These are phyloP conservation scores for Drosophila obscura DNA, from an alignment of 1,140 invertebrate species.

Conservation along the genomic window DNA sequence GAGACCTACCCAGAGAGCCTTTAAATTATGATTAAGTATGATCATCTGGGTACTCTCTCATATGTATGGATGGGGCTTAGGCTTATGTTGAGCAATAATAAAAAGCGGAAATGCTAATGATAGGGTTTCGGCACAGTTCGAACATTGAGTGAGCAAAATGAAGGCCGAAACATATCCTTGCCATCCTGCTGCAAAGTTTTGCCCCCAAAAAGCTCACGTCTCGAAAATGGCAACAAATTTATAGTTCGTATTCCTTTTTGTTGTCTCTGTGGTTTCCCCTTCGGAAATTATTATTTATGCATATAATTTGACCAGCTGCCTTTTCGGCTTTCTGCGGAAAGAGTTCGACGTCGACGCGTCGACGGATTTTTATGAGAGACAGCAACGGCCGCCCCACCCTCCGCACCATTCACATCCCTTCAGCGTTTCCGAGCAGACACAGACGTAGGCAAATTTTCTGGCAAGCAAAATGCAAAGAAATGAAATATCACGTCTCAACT, in stretches of 20 bases:
- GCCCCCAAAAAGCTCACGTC: slow-evolving; percentile 51
- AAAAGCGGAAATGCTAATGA: slow-evolving; percentile 83
- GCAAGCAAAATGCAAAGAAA: slow-evolving; percentile 31
- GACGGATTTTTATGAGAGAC: slow-evolving; percentile 36
- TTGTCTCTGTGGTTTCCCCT: slow-evolving; percentile 34
- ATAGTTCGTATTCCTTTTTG: slow-evolving; percentile 62
- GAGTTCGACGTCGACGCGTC: slow-evolving; percentile 4
- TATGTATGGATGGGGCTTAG: neutral
- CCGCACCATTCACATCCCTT: too few relatives aligned
- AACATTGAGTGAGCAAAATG: slow-evolving; percentile 19
- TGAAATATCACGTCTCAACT: slow-evolving; percentile 82
- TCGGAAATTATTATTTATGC: slow-evolving; percentile 82
- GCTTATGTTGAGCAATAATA: slow-evolving; percentile 72
- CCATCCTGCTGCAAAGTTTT: slow-evolving; percentile 12
- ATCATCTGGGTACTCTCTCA: slow-evolving; percentile 65
- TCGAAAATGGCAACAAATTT: slow-evolving; percentile 61
- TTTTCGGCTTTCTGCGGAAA: slow-evolving; percentile 59
- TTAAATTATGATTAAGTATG: slow-evolving; percentile 83
- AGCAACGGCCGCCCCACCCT: neutral
- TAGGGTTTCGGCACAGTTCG: slow-evolving; percentile 68
- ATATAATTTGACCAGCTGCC: slow-evolving; percentile 78
- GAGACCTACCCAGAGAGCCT: slow-evolving; percentile 11
- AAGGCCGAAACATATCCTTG: slow-evolving; percentile 39
- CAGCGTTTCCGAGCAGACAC: too few relatives aligned
- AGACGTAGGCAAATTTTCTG: slow-evolving; percentile 74